Evolutionary conservation across 1,140 invertebrate species (phyloP), one percentile per base, ranked within the genome.

Genomic region (Scaptomyza graminum): DNA sequence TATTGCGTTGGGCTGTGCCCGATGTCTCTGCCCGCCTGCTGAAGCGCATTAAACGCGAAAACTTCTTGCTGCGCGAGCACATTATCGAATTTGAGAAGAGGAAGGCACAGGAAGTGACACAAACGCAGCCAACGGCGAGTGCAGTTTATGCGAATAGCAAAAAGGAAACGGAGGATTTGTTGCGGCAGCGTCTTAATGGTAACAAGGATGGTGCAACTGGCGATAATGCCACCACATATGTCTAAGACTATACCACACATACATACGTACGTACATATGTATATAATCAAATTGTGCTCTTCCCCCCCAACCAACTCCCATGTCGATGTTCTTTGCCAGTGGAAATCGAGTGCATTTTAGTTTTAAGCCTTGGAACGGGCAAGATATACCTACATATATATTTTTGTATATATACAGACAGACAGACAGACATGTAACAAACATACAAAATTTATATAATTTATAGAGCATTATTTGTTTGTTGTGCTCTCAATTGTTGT

Each of bases 21-120:
- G 96, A 97, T 84, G 94, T 97, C 15, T 95, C 96, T 2, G 93
- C 93, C 9, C 94, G 94, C 61, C 92, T 98, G 37, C 92, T 93
- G 2, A 95, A 97, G 73, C 94, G 94, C 83, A 97, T 97, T 64
- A 95, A 96, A 67, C 93, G 96, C 39, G 97, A 98, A 91, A 95
- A 95, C n/a, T 96, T 96, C 83, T 92, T 97, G 34, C 95, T 96
- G 1, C 97, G 96, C 84, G 96, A 97, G 83, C 94, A 97, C 52
- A 97, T 98, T 55, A 96, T 97, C 43, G 94, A 95, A 67, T 94
- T 95, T 69, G 96, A 97, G 61, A 88, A 83, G 46, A 55, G 34
- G 28, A 76, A 56, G 59, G 62, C 61, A 4, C 67, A 67, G 16
- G 57, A 55, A 12, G 5, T 37, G 28, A 3, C 43, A 6, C 43